Percentiles rank a stretch among this genome's conserved stretches.
Evolutionary conservation across 2,888 invertebrate species (phyloP).

Genomic region (Cataglyphis albicans): DNA sequence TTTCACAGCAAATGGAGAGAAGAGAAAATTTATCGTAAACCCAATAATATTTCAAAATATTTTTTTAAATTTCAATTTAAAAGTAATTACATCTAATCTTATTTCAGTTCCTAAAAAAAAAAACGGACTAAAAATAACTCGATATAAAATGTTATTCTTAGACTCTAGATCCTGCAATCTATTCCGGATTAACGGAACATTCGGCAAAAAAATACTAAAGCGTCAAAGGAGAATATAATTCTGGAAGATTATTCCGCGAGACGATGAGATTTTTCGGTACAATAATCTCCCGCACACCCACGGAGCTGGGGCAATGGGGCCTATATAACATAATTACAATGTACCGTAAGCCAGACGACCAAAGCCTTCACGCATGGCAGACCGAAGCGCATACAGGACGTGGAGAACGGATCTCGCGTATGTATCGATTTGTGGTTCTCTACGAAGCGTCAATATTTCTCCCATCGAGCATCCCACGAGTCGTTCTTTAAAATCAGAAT

Average conservation of each 20-base stretch:
- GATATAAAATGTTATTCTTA: background rate
- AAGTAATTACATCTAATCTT: background rate
- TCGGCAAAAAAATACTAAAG: background rate
- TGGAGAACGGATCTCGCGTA: constrained; percentile 58
- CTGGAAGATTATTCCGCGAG: constrained; percentile 19
- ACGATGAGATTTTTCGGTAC: constrained; percentile 46
- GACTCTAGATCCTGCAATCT: background rate
- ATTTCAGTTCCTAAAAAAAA: background rate
- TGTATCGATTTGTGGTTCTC: constrained; percentile 67
- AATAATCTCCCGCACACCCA: constrained; percentile 38
- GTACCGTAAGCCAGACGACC: constrained; percentile 69
- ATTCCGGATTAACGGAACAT: background rate
- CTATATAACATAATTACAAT: constrained; percentile 46
- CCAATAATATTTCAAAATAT: background rate
- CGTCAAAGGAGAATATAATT: background rate
- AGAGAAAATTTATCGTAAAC: background rate
- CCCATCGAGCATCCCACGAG: constrained; percentile 60
- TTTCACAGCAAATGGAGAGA: background rate
- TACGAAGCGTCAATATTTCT: constrained; percentile 68
- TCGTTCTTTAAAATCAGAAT: background rate
- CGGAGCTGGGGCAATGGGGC: constrained; percentile 19
- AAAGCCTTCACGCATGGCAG: constrained; percentile 69
- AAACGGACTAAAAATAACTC: background rate
- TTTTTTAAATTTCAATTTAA: background rate
- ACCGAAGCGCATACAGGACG: constrained; percentile 62